Evolutionary conservation across 2,888 invertebrate genomes (phyloP).

Genomic region (Neoitamus cyanurus): DNA sequence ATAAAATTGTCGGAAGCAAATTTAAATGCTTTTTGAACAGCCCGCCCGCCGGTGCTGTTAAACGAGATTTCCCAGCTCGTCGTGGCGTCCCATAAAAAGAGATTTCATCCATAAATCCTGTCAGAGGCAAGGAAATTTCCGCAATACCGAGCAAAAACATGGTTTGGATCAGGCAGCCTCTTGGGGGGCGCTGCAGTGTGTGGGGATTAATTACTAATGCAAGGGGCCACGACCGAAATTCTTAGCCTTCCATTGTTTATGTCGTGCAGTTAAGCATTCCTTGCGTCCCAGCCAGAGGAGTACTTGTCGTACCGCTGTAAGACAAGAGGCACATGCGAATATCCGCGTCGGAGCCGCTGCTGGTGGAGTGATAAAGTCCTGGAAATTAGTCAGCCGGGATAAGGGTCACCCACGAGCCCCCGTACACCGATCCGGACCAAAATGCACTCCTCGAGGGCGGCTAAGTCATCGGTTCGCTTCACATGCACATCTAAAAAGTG

Average conservation of each 20-base stretch:
- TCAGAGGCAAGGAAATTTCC: not conserved
- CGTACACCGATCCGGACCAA: not conserved
- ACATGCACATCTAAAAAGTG: not conserved
- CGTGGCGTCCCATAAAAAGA: constrained; percentile 30
- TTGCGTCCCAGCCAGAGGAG: not conserved
- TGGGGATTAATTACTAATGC: constrained; percentile 28
- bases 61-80: constrained; percentile 13
- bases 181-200: not conserved
- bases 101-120: constrained; percentile 40
- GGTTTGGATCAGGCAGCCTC: not conserved
- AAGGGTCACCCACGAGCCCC: not conserved
- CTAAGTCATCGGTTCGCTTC: not conserved
- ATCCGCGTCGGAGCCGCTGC: not conserved
- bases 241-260: not conserved
- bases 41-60: not conserved
- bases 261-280: constrained; percentile 1
- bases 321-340: not conserved
- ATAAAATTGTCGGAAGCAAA: constrained; percentile 28
- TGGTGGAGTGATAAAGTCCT: not conserved
- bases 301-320: not conserved
- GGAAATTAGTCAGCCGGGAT: constrained; percentile 21
- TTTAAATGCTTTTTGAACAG: constrained; percentile 27
- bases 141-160: constrained; percentile 20
- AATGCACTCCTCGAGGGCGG: not conserved
- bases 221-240: not conserved